Evolutionary conservation across 2,888 invertebrate species (phyloP).

Genomic region (Hyposoter dolosus): DNA sequence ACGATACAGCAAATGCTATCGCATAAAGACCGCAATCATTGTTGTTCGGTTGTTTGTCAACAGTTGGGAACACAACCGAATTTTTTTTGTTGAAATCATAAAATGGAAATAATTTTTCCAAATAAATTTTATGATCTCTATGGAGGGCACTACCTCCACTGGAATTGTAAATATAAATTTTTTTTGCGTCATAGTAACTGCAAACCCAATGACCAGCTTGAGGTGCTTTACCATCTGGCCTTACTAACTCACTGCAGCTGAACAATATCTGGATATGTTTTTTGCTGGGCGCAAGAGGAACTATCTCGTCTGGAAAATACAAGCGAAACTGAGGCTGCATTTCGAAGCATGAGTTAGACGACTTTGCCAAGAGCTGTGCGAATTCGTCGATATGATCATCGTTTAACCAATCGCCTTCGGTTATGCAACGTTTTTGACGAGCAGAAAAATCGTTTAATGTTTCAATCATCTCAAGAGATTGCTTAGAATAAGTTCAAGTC

Average conservation of each 20-base stretch:
- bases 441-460: too few relatives aligned
- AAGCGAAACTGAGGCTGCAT: too few relatives aligned
- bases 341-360: too few relatives aligned
- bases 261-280: slow-evolving; percentile 66
- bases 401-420: too few relatives aligned
- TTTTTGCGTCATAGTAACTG: slow-evolving; percentile 52
- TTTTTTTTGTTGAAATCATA: slow-evolving; percentile 29
- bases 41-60: slow-evolving; percentile 49
- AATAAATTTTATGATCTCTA: slow-evolving; percentile 52
- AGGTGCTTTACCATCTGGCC: background rate
- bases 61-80: slow-evolving; percentile 47
- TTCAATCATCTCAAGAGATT: too few relatives aligned
- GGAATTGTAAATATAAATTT: slow-evolving; percentile 64
- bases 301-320: too few relatives aligned
- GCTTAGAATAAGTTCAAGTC: too few relatives aligned
- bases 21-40: background rate
- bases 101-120: slow-evolving; percentile 55
- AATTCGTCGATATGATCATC: too few relatives aligned
- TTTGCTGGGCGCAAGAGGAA: too few relatives aligned
- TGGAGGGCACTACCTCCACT: slow-evolving; percentile 19
- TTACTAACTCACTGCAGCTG: slow-evolving; percentile 38
- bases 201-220: slow-evolving; percentile 61
- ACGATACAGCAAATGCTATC: slow-evolving; percentile 47
- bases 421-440: too few relatives aligned
- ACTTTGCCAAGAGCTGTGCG: too few relatives aligned